phyloP scores from a whole-genome alignment of 2,113 vertebrate genomes.

The Ammodytes dubius region DNA sequence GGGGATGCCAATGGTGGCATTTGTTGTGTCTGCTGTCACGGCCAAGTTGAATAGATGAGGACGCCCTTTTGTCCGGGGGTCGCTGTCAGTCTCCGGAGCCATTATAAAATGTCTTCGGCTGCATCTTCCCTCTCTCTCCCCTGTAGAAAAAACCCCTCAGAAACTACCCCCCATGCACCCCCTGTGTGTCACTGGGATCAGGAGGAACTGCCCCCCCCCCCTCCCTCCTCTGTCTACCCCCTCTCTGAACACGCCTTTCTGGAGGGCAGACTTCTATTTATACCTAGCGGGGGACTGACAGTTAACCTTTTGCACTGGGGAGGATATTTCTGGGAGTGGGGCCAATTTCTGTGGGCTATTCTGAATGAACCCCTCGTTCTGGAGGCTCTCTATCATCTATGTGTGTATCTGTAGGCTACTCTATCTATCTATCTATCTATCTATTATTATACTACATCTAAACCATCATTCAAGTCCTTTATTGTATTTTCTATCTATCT shows the following conservation, averaged over 20 bases:
- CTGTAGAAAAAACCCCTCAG: constrained; percentile 25
- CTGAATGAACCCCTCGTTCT: constrained; percentile 64
- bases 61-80: constrained; percentile 69
- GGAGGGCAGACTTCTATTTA: constrained; percentile 81
- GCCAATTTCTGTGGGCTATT: constrained; percentile 76
- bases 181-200: constrained; percentile 70
- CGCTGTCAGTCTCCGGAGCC: constrained; percentile 68
- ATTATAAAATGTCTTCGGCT: constrained; percentile 61
- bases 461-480: no score
- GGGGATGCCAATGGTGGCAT: constrained; percentile 42
- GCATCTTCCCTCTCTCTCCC: constrained; percentile 43
- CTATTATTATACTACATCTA: no score
- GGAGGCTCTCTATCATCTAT: constrained; percentile 47
- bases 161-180: constrained; percentile 41
- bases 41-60: constrained; percentile 68
- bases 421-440: constrained; percentile 23
- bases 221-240: constrained; percentile 48
- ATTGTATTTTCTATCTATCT: no score
- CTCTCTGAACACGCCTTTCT: constrained; percentile 77
- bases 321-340: constrained; percentile 78
- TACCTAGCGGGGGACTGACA: constrained; percentile 85
- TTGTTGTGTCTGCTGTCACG: constrained; percentile 74
- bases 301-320: constrained; percentile 85
- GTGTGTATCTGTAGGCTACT: constrained; percentile 29
- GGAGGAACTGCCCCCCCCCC: constrained; percentile 54